Percentiles rank a stretch among this genome's conserved stretches.
phyloP scores from a whole-genome alignment of 37 sponge, comb jelly and placozoan genomes.

The Cladorhizidae sp. region DNA sequence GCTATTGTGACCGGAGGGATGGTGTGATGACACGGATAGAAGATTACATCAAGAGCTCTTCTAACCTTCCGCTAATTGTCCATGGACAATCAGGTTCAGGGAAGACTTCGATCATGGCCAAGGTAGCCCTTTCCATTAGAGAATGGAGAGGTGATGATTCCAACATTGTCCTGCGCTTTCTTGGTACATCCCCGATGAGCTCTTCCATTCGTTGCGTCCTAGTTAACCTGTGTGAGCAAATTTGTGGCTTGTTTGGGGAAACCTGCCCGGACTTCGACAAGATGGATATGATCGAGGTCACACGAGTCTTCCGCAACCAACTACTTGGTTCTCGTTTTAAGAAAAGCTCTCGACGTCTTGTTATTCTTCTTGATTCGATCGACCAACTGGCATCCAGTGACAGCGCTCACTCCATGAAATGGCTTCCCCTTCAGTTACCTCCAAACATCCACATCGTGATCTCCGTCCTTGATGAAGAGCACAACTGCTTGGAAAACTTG shows the following conservation, averaged over 20 bases:
- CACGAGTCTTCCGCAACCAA: conserved; percentile 45
- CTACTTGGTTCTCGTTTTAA: conserved; percentile 18
- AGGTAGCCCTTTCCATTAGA: neutral
- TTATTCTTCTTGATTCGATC: conserved; percentile 71
- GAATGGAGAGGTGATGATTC: conserved; percentile 5
- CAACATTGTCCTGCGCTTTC: conserved; percentile 53
- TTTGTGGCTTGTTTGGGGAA: conserved; percentile 32
- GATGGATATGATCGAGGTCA: conserved; percentile 28
- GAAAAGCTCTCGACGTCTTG: neutral
- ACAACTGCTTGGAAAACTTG: conserved; percentile 46
- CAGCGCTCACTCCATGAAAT: conserved; percentile 59
- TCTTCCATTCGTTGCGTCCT: conserved; percentile 55
- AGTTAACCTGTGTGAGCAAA: conserved; percentile 56
- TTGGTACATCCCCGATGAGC: conserved; percentile 69
- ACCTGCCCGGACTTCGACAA: conserved; percentile 14
- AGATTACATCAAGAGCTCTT: neutral
- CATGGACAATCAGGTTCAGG: conserved; percentile 78
- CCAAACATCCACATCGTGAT: conserved; percentile 59
- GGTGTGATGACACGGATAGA: conserved; percentile 14
- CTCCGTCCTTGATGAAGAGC: conserved; percentile 54
- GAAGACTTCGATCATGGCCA: conserved; percentile 80
- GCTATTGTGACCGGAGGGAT: conserved; percentile 51
- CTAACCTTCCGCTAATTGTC: conserved; percentile 47
- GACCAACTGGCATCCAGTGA: conserved; percentile 64
- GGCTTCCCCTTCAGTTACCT: conserved; percentile 68